phyloP scores from a whole-genome alignment of 2,888 invertebrate genomes.

The Limenitis arthemis region DNA sequence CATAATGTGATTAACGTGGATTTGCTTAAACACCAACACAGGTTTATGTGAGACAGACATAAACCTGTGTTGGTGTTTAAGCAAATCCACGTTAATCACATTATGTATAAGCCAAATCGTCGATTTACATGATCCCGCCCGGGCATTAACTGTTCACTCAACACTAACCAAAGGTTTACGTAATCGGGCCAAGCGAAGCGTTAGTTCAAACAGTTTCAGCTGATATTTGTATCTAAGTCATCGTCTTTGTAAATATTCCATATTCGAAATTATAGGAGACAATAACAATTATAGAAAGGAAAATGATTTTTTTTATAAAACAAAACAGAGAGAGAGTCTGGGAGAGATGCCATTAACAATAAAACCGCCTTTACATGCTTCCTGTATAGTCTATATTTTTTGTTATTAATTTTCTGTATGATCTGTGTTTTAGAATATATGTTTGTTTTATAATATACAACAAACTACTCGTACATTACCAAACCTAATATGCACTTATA shows the following conservation, averaged over 20 bases:
- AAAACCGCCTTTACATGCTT: no score
- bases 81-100: no score
- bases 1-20: conserved; percentile 32
- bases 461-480: no score
- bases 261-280: neutral
- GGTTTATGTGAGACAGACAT: conserved; percentile 5
- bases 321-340: no score
- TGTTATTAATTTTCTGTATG: no score
- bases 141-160: conserved; percentile 27
- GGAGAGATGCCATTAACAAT: no score
- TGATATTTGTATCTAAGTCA: neutral
- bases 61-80: neutral
- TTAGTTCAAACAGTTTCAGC: conserved; percentile 6
- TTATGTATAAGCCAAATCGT: conserved; percentile 30
- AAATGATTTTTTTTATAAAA: neutral
- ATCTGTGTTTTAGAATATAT: no score
- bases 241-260: neutral
- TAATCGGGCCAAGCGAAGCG: conserved; percentile 14
- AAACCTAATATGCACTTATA: no score
- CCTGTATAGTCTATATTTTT: no score
- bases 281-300: neutral
- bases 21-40: conserved; percentile 22
- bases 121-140: conserved; percentile 29
- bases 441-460: no score
- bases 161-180: conserved; percentile 19